Conservation (phyloP, 2,797 vertebrate species). For the Anguilla megastoma region DNA sequence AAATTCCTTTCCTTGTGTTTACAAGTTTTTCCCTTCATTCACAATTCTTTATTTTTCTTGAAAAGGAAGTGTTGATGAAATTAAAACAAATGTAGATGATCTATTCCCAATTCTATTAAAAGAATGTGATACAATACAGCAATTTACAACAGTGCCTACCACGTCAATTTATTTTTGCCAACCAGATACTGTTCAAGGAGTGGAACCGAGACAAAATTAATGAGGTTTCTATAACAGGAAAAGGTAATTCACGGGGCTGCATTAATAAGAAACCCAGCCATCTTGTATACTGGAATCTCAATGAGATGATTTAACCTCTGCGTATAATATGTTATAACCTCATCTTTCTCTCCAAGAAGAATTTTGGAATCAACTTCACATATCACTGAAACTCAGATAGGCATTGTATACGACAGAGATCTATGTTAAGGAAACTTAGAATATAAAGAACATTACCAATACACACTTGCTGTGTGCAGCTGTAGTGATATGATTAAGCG, state of each 20-base stretch:
- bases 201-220: background rate
- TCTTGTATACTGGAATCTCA: background rate
- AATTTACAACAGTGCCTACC: background rate
- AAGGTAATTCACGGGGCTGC: background rate
- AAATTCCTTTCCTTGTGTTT: no score
- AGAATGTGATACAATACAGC: background rate
- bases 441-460: background rate
- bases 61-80: background rate
- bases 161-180: background rate
- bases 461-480: background rate
- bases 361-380: background rate
- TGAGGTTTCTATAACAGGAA: background rate
- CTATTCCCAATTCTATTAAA: background rate
- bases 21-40: no score
- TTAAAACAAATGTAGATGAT: background rate
- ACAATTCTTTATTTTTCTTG: no score
- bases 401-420: background rate
- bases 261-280: background rate
- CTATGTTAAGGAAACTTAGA: background rate
- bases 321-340: background rate
- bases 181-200: background rate
- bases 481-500: no score
- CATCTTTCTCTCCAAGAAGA: background rate
- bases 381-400: background rate
- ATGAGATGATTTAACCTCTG: background rate